These are phyloP conservation scores for Xestoiulus laeticollis DNA, from an alignment of 2,888 invertebrate genomes.

Conservation along the genomic window DNA sequence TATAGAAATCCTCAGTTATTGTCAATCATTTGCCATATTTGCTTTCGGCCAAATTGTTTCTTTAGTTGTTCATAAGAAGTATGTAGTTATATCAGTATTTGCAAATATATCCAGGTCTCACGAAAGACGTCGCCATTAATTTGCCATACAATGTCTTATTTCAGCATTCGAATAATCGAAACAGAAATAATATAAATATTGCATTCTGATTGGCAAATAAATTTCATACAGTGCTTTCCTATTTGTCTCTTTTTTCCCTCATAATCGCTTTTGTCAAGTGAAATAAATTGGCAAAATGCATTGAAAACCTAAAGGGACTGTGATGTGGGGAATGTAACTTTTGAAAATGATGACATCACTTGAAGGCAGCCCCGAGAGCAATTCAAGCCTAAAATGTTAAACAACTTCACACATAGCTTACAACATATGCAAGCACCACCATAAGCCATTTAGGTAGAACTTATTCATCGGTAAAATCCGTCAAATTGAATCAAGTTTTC, in stretches of 20 bases:
- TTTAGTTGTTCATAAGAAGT: background rate
- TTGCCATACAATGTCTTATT: background rate
- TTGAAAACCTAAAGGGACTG: background rate
- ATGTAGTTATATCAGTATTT: background rate
- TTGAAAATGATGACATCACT: conserved; percentile 30
- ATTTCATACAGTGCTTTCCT: background rate
- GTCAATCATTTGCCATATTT: background rate
- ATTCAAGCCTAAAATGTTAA: conserved; percentile 22
- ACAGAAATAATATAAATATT: background rate
- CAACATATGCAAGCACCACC: conserved; percentile 28
- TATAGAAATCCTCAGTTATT: background rate
- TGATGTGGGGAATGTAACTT: background rate
- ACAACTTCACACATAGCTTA: conserved; percentile 46
- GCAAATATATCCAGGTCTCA: conserved; percentile 4
- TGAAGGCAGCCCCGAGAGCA: conserved; percentile 21
- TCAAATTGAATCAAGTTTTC: conserved; percentile 47
- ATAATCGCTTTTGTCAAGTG: background rate
- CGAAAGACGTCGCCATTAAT: background rate
- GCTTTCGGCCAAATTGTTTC: background rate
- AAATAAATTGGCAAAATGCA: background rate
- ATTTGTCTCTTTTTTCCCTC: background rate
- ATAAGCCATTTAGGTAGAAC: conserved; percentile 40
- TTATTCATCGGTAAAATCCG: conserved; percentile 50
- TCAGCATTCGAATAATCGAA: background rate
- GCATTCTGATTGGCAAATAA: background rate